Evolutionary conservation across 1,140 invertebrate genomes (phyloP), one percentile per base, ranked within the genome.

Genomic region (Plutomurus gul): DNA sequence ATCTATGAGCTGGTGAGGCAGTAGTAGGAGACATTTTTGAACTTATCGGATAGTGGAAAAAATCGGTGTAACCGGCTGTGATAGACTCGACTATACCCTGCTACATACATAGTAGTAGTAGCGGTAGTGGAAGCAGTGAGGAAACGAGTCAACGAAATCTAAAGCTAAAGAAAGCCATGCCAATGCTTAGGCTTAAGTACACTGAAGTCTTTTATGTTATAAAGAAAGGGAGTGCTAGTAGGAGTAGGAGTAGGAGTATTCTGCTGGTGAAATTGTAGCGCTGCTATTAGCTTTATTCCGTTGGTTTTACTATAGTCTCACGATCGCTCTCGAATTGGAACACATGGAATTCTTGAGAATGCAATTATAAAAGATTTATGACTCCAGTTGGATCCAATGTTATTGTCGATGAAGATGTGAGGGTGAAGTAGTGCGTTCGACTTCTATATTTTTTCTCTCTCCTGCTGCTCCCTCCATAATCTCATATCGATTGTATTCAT

Each of bases 321-420:
- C 56, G 56, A 65, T 65, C 56, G 36, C 27, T 30, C 36, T 72
- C 37, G 70, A 72, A 72, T 72, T 72, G 70, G 70, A 78, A 51
- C 70, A 72, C 65, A 72, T 79, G 74, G 72, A 76, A 75, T 71
- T 75, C 43, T 79, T 76, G 77, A 79, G 79, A 77, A 81, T 77
- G 79, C 76, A 81, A 81, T 81, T 81, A 81, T 81, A 81, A 81
- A 81, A 81, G 79, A 81, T 81, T 81, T 81, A 81, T 81, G 79
- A 77, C 79, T 81, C 60, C 33, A 60, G 33, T 71, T 70, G 51
- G 27, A 47, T 78, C 70, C 39, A 71, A 71, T 78, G 40, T 71
- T 77, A 77, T 77, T 78, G 76, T 78, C 65, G 65, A 78, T 78
- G 65, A 78, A 78, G 76, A 78, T 78, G 76, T 78, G 76, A 78